phyloP scores from a whole-genome alignment of 2,113 vertebrate species.

The Nanorana parkeri region DNA sequence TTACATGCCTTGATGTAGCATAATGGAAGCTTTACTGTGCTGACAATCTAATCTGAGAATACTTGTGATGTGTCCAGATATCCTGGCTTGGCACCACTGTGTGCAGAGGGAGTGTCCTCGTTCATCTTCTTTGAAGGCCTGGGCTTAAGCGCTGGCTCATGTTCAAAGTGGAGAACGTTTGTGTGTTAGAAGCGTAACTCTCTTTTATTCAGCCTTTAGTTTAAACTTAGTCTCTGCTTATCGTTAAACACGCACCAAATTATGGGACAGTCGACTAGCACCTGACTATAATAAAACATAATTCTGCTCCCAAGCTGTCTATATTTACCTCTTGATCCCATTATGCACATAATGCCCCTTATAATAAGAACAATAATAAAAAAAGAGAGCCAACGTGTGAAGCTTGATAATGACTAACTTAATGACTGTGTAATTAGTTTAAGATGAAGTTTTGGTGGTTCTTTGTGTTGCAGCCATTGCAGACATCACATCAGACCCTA shows the following conservation, averaged over 20 bases:
- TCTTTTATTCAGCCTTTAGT: constrained; percentile 47
- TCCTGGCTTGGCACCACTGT: constrained; percentile 50
- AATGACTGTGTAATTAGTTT: constrained; percentile 42
- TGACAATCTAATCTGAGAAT: constrained; percentile 56
- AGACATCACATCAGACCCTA: constrained; percentile 51
- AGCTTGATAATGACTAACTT: constrained; percentile 10
- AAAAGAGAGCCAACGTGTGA: constrained; percentile 7
- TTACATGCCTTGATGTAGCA: constrained; percentile 54
- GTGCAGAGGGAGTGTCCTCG: constrained; percentile 47
- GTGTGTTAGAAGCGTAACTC: constrained; percentile 50
- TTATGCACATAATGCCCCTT: constrained; percentile 49
- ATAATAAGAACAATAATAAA: constrained; percentile 39
- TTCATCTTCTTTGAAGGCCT: constrained; percentile 54
- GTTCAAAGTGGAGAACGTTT: constrained; percentile 52
- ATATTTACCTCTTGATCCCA: constrained; percentile 50
- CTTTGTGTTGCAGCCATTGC: constrained; percentile 62
- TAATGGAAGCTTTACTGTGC: constrained; percentile 57
- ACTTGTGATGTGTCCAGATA: constrained; percentile 56
- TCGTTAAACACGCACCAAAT: constrained; percentile 48
- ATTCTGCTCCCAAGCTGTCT: constrained; percentile 18
- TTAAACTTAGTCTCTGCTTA: constrained; percentile 55
- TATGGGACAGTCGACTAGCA: constrained; percentile 31
- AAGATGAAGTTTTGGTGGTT: constrained; percentile 15
- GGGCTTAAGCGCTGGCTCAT: constrained; percentile 45
- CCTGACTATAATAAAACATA: constrained; percentile 52